Evolutionary conservation across 2,888 invertebrate genomes (phyloP), one percentile per base, ranked within the genome.

Genomic region (Teleiodes luculella): DNA sequence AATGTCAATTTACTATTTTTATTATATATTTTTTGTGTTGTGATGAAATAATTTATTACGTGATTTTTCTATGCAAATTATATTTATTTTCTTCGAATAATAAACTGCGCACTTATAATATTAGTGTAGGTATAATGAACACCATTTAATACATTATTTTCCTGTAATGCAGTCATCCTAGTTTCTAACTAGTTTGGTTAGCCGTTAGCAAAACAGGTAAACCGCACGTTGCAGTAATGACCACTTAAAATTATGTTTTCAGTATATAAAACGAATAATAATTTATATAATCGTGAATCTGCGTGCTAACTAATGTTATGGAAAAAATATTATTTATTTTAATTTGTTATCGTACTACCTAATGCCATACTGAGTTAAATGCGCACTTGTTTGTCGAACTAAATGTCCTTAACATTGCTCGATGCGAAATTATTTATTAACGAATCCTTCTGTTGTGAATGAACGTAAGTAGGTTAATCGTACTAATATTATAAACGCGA

Each of bases 201-300:
- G 59, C 59, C 37, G 52, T 43, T 14, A 61, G 57, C 75, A 74
- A 78, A 83, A 80, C 82, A 83, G 83, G 83, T 77, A 83, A 83
- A 83, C 83, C 83, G 70, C 83, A 83, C 51, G 18, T 18, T 24
- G 24, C 5, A 16, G 37, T 39, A 49, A 39, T 48, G 13, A 16
- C n/a, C 43, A 14, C 28, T 28, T 43, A 43, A 18, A 24, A 24
- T 24, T 24, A 24, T 24, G 24, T 24, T 24, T 3, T 24, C 24
- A 24, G 18, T 13, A 8, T 11, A 39, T 45, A 47, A n/a, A 48
- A 48, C 30, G n/a, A 45, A 46, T 20, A 45, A 45, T 45, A 28
- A 37, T 37, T 13, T 13, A 24, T 24, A 24, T 24, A 24, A 24
- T 24, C 24, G 6, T 24, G 24, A 24, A 24, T 24, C 24, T 4